Evolutionary conservation across 2,888 invertebrate genomes (phyloP).

Genomic region (Tribolium freemani): DNA sequence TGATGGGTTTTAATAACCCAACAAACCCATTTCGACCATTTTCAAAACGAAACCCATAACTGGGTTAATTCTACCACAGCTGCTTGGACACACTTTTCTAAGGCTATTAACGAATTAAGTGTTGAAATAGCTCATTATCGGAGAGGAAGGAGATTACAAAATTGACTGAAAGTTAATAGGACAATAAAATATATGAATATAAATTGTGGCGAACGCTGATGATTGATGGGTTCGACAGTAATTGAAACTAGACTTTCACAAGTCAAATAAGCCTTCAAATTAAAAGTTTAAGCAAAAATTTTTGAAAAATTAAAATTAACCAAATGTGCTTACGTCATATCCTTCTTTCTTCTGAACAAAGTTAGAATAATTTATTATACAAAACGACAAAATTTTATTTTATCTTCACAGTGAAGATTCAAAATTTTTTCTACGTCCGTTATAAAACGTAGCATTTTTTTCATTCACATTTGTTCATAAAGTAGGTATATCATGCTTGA

Average conservation of each 20-base stretch:
- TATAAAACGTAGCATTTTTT: too few relatives aligned
- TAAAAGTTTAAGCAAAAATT: too few relatives aligned
- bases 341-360: too few relatives aligned
- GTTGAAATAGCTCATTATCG: neutral
- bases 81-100: neutral
- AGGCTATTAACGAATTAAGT: neutral
- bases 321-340: too few relatives aligned
- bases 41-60: neutral
- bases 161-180: neutral
- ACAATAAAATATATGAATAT: neutral
- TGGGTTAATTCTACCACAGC: neutral
- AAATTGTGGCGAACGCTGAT: neutral
- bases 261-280: neutral
- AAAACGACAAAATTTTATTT: too few relatives aligned
- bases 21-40: too few relatives aligned
- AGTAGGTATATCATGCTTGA: too few relatives aligned
- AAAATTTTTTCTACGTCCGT: too few relatives aligned
- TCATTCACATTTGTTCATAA: too few relatives aligned
- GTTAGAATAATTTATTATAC: too few relatives aligned
- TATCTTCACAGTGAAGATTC: too few relatives aligned
- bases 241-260: neutral
- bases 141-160: neutral
- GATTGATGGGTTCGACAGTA: neutral
- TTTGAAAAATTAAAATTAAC: too few relatives aligned
- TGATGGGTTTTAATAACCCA: neutral